phyloP scores from a whole-genome alignment of 1,140 invertebrate genomes.

The Micrasema minimum region DNA sequence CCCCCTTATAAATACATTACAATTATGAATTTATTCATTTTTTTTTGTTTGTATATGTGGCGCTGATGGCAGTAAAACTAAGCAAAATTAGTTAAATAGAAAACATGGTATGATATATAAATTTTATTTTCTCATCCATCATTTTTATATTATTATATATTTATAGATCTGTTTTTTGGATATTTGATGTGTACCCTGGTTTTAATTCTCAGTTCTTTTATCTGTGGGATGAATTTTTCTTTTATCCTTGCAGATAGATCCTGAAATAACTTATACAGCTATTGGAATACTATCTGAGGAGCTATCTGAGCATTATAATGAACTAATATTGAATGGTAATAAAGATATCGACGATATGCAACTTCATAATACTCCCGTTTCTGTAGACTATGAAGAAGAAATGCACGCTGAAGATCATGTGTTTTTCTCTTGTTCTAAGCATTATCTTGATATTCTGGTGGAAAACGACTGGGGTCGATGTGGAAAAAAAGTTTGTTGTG shows the following conservation, averaged over 20 bases:
- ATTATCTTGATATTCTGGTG: conserved; percentile 3
- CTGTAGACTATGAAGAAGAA: conserved; percentile 1
- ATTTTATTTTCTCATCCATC: too few species aligned
- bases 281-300: conserved; percentile 13
- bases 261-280: conserved; percentile 17
- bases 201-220: too few species aligned
- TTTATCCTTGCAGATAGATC: not conserved
- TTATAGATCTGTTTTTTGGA: too few species aligned
- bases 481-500: conserved; percentile 1
- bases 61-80: too few species aligned
- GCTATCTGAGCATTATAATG: not conserved
- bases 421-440: not conserved
- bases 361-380: conserved; percentile 8
- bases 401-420: not conserved
- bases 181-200: too few species aligned
- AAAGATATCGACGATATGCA: not conserved
- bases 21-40: too few species aligned
- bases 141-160: too few species aligned
- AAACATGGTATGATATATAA: too few species aligned
- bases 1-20: too few species aligned
- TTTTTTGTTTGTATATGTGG: too few species aligned
- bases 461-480: conserved; percentile 10
- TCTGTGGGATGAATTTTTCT: too few species aligned
- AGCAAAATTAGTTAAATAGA: too few species aligned
- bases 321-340: not conserved